These are phyloP conservation scores for Formica selysi DNA, from an alignment of 1,140 invertebrate species.

Conservation along the genomic window DNA sequence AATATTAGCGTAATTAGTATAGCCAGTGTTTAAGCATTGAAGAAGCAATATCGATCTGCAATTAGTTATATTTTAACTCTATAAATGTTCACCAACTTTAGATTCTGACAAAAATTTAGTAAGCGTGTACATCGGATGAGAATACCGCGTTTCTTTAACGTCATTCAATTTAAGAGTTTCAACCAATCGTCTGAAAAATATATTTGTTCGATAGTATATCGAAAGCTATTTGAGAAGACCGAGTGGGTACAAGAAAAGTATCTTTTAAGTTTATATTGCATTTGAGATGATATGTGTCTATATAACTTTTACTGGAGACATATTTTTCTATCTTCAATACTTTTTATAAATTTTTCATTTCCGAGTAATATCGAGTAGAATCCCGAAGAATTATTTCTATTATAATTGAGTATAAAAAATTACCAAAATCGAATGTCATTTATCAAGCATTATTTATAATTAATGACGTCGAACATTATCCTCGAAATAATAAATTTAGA, in stretches of 20 bases:
- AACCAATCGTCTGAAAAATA: neutral
- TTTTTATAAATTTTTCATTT: conserved; percentile 6
- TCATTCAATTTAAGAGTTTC: neutral
- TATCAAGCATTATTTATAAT: conserved; percentile 4
- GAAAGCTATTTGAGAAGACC: neutral
- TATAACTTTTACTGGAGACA: neutral
- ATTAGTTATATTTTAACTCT: neutral
- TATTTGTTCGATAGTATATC: neutral
- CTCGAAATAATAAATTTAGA: conserved; percentile 36
- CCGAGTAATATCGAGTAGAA: neutral
- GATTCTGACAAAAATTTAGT: neutral
- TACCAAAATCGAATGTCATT: neutral
- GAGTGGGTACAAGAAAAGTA: neutral
- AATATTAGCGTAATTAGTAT: conserved; percentile 47
- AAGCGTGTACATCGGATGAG: neutral
- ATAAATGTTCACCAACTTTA: neutral
- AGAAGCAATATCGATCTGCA: neutral
- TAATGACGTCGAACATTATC: neutral
- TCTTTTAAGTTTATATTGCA: neutral
- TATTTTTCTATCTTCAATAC: neutral
- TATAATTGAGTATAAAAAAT: conserved; percentile 6
- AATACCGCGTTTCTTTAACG: neutral
- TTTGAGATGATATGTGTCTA: conserved; percentile 8
- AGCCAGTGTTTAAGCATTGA: neutral
- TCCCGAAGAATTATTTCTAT: neutral